phyloP scores from a whole-genome alignment of 2,113 vertebrate genomes.

The Alouatta palliata region DNA sequence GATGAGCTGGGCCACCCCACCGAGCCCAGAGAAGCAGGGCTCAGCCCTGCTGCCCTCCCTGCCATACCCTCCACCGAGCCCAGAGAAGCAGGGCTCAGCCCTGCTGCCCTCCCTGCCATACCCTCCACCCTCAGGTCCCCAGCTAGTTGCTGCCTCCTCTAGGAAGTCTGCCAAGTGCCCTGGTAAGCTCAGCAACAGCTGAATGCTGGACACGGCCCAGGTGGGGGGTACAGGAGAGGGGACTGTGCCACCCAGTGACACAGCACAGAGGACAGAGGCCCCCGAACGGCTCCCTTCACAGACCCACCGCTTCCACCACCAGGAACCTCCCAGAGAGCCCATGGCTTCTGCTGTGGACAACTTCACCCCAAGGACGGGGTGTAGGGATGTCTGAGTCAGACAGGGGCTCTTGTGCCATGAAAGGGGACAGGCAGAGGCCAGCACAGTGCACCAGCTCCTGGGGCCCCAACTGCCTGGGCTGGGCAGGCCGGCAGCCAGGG shows the following conservation, averaged over 20 bases:
- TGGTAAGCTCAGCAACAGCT: neutral
- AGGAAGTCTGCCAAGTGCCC: neutral
- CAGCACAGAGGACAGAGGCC: too few relatives aligned
- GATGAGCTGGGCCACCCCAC: too few relatives aligned
- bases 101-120: neutral
- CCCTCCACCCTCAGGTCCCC: neutral
- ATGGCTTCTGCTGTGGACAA: neutral
- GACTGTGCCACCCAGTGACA: neutral
- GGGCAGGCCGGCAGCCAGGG: neutral
- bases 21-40: neutral
- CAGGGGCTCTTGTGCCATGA: neutral
- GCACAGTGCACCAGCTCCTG: neutral
- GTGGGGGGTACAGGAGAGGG: neutral
- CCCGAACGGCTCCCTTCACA: neutral
- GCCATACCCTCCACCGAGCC: too few relatives aligned
- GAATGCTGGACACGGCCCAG: accelerated
- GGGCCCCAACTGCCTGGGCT: neutral
- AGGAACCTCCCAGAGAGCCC: neutral
- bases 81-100: neutral
- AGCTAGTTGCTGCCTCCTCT: neutral
- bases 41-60: neutral
- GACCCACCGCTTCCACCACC: neutral
- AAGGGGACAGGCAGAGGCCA: neutral
- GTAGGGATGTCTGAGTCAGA: neutral
- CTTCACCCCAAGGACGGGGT: neutral